phyloP scores from a whole-genome alignment of 2,797 vertebrate species.

The Arremon brunneinucha region DNA sequence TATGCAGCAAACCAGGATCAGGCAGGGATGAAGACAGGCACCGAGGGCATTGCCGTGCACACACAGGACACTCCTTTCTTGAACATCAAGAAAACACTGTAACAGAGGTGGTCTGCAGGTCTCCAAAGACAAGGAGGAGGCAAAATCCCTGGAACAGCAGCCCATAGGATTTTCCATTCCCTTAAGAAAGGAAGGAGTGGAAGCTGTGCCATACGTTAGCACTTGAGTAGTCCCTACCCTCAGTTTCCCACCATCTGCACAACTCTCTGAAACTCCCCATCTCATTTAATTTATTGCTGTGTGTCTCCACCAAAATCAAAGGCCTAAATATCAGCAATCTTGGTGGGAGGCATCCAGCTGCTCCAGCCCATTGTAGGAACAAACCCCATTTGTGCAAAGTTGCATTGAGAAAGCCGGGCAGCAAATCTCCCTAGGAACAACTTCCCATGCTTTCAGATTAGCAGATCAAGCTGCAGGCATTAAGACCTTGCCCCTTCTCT shows the following conservation, averaged over 20 bases:
- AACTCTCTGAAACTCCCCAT: neutral
- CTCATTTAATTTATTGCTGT: slow-evolving; percentile 19
- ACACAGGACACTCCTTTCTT: neutral
- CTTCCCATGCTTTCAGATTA: slow-evolving; percentile 23
- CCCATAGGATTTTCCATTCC: neutral
- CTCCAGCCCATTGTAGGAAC: neutral
- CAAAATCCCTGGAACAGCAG: neutral
- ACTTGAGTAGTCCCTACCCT: neutral
- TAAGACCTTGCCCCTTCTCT: neutral
- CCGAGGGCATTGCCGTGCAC: fast-evolving
- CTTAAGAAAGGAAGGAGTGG: neutral
- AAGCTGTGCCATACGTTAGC: slow-evolving; percentile 23
- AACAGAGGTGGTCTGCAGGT: neutral
- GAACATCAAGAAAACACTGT: neutral
- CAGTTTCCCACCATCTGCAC: slow-evolving; percentile 50
- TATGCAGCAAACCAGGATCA: fast-evolving
- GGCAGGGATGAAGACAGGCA: neutral
- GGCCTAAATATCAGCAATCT: slow-evolving; percentile 16
- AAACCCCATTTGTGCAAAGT: neutral
- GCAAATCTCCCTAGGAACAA: neutral
- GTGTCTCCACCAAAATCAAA: neutral
- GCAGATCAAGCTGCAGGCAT: slow-evolving; percentile 26
- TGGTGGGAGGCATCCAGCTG: slow-evolving; percentile 54
- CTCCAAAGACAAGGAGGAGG: neutral
- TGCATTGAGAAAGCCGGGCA: neutral